A percentile compares a stretch with the other conserved stretches of the same genome.
Conservation (phyloP, 1,140 invertebrate species). For the Capitella teleta region DNA sequence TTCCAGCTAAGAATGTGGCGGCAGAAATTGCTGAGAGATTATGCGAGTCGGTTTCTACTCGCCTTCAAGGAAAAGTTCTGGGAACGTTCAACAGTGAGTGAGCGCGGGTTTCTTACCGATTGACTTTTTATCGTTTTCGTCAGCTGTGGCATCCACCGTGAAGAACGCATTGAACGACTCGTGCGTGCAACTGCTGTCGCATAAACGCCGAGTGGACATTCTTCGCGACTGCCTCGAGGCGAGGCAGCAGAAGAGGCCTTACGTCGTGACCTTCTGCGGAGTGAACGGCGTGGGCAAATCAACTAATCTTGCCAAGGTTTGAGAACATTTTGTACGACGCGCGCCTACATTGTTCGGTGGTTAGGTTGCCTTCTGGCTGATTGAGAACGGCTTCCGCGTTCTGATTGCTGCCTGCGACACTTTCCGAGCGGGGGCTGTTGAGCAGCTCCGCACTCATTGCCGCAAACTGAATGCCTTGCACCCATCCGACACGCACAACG, state of each 20-base stretch:
- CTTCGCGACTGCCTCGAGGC: slow-evolving; percentile 89
- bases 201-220: slow-evolving; percentile 89
- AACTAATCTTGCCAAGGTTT: slow-evolving; percentile 95
- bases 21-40: slow-evolving; percentile 87
- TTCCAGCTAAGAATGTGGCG: slow-evolving; percentile 87
- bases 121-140: slow-evolving; percentile 3
- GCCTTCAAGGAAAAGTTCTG: slow-evolving; percentile 85
- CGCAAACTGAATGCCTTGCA: slow-evolving; percentile 89
- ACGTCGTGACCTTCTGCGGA: slow-evolving; percentile 94
- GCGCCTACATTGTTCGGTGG: background rate
- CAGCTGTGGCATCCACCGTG: slow-evolving; percentile 68
- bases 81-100: slow-evolving; percentile 71
- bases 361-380: slow-evolving; percentile 95
- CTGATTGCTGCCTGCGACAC: slow-evolving; percentile 98
- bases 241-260: slow-evolving; percentile 66
- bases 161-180: slow-evolving; percentile 48
- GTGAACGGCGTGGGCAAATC: slow-evolving; percentile 99
- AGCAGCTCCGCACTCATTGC: slow-evolving; percentile 92
- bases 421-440: slow-evolving; percentile 96
- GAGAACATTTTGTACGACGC: background rate
- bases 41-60: slow-evolving; percentile 84
- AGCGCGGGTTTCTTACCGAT: background rate
- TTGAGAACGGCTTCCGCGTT: slow-evolving; percentile 92
- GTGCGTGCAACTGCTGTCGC: slow-evolving; percentile 83
- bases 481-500: slow-evolving; percentile 50